Conservation (phyloP, 2,113 vertebrate species). For the Octodon degus region DNA sequence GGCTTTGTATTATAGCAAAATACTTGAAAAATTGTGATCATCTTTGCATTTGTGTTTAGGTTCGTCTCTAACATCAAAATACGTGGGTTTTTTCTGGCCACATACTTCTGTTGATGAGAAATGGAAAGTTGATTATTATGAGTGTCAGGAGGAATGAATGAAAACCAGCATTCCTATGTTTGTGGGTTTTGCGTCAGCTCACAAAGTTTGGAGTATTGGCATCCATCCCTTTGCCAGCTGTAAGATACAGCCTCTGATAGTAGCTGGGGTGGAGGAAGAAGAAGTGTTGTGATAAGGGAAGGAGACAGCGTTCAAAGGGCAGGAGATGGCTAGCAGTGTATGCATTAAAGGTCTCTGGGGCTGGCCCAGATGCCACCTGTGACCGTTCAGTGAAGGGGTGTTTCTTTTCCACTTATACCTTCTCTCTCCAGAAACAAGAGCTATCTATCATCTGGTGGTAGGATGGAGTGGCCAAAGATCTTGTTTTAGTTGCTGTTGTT, state of each 20-base stretch:
- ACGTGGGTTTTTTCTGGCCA: neutral
- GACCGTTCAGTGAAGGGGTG: neutral
- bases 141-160: neutral
- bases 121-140: neutral
- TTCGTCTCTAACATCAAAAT: slow-evolving; percentile 47
- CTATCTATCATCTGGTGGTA: neutral
- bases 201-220: neutral
- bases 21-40: neutral
- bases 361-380: neutral
- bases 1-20: neutral
- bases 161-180: neutral
- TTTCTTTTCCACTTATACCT: neutral
- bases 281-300: neutral
- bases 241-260: neutral
- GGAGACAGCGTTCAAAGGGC: neutral
- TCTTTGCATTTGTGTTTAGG: slow-evolving; percentile 17
- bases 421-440: neutral
- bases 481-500: neutral
- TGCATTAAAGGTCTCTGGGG: neutral
- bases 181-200: neutral
- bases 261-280: neutral
- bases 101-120: neutral
- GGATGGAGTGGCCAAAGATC: neutral
- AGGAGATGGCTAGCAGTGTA: neutral
- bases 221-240: neutral